Evolutionary conservation across 1,140 invertebrate species (phyloP).

Genomic region (Brachionus plicatilis): DNA sequence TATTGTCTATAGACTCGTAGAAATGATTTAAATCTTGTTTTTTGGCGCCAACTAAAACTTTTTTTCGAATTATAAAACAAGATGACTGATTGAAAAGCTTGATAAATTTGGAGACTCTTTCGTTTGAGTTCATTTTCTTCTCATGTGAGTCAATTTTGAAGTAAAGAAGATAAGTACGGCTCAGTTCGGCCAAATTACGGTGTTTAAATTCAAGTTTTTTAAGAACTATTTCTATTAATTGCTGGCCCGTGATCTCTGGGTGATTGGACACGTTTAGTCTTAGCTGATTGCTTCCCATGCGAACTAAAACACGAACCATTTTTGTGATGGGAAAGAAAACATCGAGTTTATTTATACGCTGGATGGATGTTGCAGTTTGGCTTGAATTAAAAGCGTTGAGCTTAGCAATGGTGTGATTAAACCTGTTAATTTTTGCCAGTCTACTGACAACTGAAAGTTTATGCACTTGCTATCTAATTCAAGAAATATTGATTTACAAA

Average conservation of each 20-base stretch:
- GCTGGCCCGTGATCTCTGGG: not conserved
- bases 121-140: not conserved
- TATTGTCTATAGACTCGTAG: not conserved
- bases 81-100: not conserved
- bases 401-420: not conserved
- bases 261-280: not conserved
- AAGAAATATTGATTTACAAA: conserved; percentile 11
- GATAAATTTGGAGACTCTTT: not conserved
- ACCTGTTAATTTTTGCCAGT: not conserved
- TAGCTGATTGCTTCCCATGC: not conserved
- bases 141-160: not conserved
- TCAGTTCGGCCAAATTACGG: not conserved
- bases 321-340: not conserved
- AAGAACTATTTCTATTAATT: not conserved
- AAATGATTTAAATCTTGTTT: not conserved
- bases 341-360: not conserved
- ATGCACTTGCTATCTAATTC: conserved; percentile 7
- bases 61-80: not conserved
- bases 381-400: not conserved
- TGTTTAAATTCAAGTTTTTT: not conserved
- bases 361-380: not conserved
- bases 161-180: not conserved
- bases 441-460: not conserved
- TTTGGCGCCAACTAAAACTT: not conserved
- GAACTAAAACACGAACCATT: not conserved